phyloP scores from a whole-genome alignment of 2,113 vertebrate species.

The Neolamprologus sp. region DNA sequence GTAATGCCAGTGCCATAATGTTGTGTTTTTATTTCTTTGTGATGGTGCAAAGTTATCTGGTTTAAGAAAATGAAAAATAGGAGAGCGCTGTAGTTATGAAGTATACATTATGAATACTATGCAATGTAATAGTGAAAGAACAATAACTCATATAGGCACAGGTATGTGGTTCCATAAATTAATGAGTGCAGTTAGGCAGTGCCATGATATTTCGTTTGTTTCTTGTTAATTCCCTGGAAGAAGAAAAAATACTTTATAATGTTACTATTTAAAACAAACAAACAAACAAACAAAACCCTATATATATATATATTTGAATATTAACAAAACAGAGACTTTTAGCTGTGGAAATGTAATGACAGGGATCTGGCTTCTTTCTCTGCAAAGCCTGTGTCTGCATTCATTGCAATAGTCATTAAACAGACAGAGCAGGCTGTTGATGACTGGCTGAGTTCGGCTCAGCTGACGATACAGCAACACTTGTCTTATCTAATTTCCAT shows the following conservation, averaged over 20 bases:
- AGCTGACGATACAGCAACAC: conserved; percentile 21
- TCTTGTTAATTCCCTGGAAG: background rate
- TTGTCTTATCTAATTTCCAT: conserved; percentile 48
- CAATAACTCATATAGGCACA: background rate
- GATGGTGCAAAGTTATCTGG: background rate
- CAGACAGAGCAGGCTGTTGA: background rate
- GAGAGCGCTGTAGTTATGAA: conserved; percentile 15
- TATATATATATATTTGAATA: background rate
- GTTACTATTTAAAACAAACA: background rate
- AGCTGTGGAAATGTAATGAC: background rate
- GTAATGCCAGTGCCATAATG: background rate
- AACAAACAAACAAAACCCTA: background rate
- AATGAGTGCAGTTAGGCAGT: background rate
- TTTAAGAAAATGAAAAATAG: conserved; percentile 16
- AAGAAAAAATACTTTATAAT: background rate
- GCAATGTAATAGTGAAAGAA: conserved; percentile 22
- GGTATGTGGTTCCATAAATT: background rate
- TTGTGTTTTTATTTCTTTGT: background rate
- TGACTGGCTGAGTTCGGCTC: conserved; percentile 11
- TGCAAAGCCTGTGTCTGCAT: background rate
- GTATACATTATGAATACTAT: background rate
- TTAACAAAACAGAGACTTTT: background rate
- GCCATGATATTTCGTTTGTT: background rate
- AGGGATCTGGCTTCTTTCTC: background rate
- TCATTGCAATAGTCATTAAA: background rate